Base-by-base conservation (phyloP, 1,140 invertebrate species). In the Formica selysi region DNA sequence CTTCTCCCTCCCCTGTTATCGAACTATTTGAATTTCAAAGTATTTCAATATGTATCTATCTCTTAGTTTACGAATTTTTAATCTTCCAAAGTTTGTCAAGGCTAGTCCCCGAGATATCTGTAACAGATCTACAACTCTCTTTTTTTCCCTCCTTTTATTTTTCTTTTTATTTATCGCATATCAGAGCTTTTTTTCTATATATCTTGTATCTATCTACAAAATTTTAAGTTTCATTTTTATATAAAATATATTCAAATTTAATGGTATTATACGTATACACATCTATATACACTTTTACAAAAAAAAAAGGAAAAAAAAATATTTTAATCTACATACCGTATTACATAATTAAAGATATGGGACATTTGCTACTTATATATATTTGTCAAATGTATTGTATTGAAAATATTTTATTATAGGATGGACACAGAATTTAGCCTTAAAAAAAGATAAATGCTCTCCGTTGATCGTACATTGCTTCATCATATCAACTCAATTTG, bases 311-410 rank as follows among this genome's bases (percentile, higher is more conserved):
- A 76, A 90, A 87, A 87, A 92, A 88, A 91, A 88, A 94, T 94
- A 94, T 94, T 94, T 94, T 94, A 94, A 93, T 93, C 93, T 93
- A 93, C 91, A 91, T 93, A 92, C 76, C 87, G 90, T 93, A 92
- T 92, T 93, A 92, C 86, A 88, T 91, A 92, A 91, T 86, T 91
- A 93, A 94, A 91, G 86, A 92, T 92, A 90, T 89, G 87, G 78
- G 91, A 93, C 85, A 93, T 93, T 93, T 93, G 91, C 93, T 93
- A 93, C 91, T 93, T 93, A 92, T 92, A 92, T 92, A 92, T 92
- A 92, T 93, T 89, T 89, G 91, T 93, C 90, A 87, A 91, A 90
- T 87, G 86, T 92, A 89, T 92, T 61, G 88, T 90, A 93, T 93
- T 93, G 93, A 91, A 92, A 92, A 94, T 91, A 93, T 93, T 92